Base-by-base conservation (phyloP, 2,113 vertebrate genomes). In the Rhinichthys klamathensis region DNA sequence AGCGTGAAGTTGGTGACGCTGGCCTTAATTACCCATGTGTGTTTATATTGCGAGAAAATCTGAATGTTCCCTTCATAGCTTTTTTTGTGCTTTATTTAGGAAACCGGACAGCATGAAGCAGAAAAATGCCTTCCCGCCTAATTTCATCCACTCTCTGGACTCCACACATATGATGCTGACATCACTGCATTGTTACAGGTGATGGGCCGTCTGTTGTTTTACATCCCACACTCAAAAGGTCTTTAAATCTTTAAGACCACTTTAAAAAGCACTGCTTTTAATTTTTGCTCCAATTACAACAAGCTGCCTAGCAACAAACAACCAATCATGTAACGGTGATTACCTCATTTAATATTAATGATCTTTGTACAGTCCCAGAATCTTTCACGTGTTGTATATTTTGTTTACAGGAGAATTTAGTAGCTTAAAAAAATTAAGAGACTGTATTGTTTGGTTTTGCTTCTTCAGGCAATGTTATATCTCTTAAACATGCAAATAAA, bases 111-210 rank as follows among this genome's bases (percentile, higher is more conserved):
- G 95, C 0, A 83, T 97, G 85, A 99, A 99, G 89, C 98, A 99
- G 94, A 99, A 97, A 89, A 99, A 99, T 0, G 97, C 97, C 35
- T 99, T 99, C 84, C 97, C 98, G 0, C 97, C 98, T 23, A 99
- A 99, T 91, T 99, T 99, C 92, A 99, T 99, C 91, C 98, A 99
- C 89, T 99, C 98, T 0, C 92, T 99, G 91, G 98, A 99, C 91
- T 99, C 98, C 38, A 96, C 97, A 0, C 98, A 99, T 92, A 99
- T 99, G 98, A 99, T 99, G 98, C 95, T 99, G 27, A 99, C 98
- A 0, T 94, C 98, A 3, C 94, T 99, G 41, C 90, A 98, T 91
- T 99, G 98, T 90, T 93, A 97, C 35, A 96, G 96, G 98, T 99
- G 85, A 49, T 90, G 41, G 13, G 16, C 46, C 2, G 18, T n/a